Evolutionary conservation across 2,113 vertebrate genomes (phyloP).

Genomic region (Pseudopipra pipra): DNA sequence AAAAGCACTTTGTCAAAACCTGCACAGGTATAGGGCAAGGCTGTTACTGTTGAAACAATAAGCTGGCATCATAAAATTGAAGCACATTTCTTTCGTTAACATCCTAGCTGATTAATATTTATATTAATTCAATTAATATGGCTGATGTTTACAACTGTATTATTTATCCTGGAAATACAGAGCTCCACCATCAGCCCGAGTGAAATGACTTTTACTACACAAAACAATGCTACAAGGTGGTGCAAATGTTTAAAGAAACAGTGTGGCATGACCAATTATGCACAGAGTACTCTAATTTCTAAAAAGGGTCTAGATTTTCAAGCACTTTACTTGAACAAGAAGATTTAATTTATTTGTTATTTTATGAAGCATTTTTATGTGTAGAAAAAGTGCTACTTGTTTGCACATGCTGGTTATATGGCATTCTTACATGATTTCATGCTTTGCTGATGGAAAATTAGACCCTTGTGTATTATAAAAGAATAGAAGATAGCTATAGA

Average conservation of each 20-base stretch:
- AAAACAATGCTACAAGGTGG: conserved; percentile 28
- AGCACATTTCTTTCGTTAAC: conserved; percentile 23
- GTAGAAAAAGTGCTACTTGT: conserved; percentile 82
- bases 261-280: neutral
- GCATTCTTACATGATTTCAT: conserved; percentile 95
- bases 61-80: neutral
- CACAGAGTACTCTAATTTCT: conserved; percentile 48
- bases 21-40: neutral
- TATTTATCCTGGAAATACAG: neutral
- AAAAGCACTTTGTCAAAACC: neutral
- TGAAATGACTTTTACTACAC: conserved; percentile 30
- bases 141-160: conserved; percentile 11
- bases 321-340: conserved; percentile 74
- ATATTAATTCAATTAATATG: conserved; percentile 53
- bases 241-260: conserved; percentile 39
- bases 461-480: conserved; percentile 89
- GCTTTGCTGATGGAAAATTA: conserved; percentile 98
- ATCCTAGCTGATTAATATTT: conserved; percentile 49
- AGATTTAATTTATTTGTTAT: conserved; percentile 88
- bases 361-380: conserved; percentile 84
- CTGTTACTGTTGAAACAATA: neutral
- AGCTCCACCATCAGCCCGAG: conserved; percentile 26
- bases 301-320: conserved; percentile 50
- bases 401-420: conserved; percentile 87
- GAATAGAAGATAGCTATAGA: conserved; percentile 86